A percentile compares a stretch with the other conserved stretches of the same genome.
These are phyloP conservation scores for Chelonus insularis DNA, from an alignment of 1,140 invertebrate genomes.

Conservation along the genomic window DNA sequence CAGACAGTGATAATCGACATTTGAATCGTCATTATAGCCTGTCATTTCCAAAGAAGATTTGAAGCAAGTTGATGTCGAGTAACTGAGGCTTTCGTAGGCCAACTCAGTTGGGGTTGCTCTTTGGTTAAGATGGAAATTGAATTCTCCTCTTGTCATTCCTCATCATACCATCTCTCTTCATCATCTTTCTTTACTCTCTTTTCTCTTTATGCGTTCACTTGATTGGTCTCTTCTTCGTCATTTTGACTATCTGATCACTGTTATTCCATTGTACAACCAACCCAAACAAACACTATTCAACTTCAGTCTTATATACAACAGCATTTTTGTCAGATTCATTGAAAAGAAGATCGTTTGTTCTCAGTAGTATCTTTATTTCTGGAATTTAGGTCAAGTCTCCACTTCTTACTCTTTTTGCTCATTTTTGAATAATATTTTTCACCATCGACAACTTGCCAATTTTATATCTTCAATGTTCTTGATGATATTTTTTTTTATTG, in stretches of 20 bases:
- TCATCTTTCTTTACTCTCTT: conserved; percentile 5
- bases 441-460: too few relatives aligned
- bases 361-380: too few relatives aligned
- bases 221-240: conserved; percentile 12
- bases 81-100: conserved; percentile 10
- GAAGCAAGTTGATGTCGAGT: conserved; percentile 10
- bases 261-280: neutral
- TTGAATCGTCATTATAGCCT: conserved; percentile 26
- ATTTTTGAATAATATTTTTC: too few relatives aligned
- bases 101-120: conserved; percentile 36
- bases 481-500: too few relatives aligned
- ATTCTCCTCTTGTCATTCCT: conserved; percentile 42
- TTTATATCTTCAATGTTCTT: too few relatives aligned
- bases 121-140: conserved; percentile 50
- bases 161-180: conserved; percentile 22
- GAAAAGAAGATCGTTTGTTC: too few relatives aligned
- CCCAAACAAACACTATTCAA: neutral
- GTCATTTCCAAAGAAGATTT: conserved; percentile 30
- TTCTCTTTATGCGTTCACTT: neutral
- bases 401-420: too few relatives aligned
- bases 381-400: too few relatives aligned
- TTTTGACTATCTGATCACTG: neutral
- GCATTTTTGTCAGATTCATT: too few relatives aligned
- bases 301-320: too few relatives aligned
- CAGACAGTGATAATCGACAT: conserved; percentile 19